phyloP scores from a whole-genome alignment of 2,797 vertebrate species.

The Nannoperca obscura region DNA sequence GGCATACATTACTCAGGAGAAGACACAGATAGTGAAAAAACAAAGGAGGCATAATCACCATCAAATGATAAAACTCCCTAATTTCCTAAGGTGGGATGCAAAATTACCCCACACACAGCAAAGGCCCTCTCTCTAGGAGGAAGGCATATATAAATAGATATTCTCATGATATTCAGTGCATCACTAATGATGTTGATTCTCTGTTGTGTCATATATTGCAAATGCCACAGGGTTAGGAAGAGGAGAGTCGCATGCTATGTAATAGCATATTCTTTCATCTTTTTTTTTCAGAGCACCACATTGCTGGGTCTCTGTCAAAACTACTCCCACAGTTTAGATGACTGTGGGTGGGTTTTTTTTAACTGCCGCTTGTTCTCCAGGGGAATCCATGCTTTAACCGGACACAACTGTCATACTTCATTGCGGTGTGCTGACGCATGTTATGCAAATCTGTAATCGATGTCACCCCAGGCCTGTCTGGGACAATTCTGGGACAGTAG shows the following conservation, averaged over 20 bases:
- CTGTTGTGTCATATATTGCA: constrained; percentile 35
- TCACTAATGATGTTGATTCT: constrained; percentile 25
- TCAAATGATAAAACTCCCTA: constrained; percentile 8
- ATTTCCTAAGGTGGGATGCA: constrained; percentile 14
- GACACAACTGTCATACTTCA: too few relatives aligned
- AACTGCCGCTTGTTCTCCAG: too few relatives aligned
- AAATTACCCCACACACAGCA: neutral
- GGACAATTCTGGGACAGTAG: too few relatives aligned
- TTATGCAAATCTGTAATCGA: too few relatives aligned
- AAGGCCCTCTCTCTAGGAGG: neutral
- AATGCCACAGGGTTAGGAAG: constrained; percentile 52
- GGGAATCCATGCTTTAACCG: too few relatives aligned
- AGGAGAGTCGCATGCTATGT: constrained; percentile 34
- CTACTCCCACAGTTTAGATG: too few relatives aligned
- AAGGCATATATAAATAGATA: constrained; percentile 22
- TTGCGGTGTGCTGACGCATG: too few relatives aligned
- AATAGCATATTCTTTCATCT: neutral
- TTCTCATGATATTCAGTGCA: constrained; percentile 8
- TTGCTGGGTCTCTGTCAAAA: too few relatives aligned
- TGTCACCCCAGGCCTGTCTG: too few relatives aligned
- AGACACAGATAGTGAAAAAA: neutral
- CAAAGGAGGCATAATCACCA: constrained; percentile 1
- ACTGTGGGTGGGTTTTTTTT: too few relatives aligned
- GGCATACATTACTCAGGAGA: constrained; percentile 16
- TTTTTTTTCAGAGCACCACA: too few relatives aligned